Evolutionary conservation across 2,888 invertebrate species (phyloP).

Genomic region (Phasia obesa): DNA sequence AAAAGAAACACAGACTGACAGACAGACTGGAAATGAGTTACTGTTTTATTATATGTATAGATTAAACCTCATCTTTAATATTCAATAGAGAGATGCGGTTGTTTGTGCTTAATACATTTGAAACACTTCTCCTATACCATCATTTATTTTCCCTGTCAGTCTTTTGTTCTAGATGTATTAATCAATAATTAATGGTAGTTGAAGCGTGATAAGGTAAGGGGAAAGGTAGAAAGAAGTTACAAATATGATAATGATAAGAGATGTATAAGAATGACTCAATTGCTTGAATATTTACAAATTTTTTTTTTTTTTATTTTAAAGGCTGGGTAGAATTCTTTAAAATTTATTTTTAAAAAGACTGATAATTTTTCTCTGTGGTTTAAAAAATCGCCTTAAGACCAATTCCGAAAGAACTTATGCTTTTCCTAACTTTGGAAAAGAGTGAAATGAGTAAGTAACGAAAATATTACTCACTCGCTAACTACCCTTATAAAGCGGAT

Average conservation of each 20-base stretch:
- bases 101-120: neutral
- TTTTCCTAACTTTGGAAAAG: neutral
- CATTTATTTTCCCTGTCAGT: neutral
- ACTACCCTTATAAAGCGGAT: neutral
- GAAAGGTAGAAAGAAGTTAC: neutral
- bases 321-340: too few species aligned
- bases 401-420: neutral
- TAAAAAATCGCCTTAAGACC: too few species aligned
- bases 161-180: conserved; percentile 3
- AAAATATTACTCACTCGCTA: neutral
- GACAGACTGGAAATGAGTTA: too few species aligned
- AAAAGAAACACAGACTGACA: too few species aligned
- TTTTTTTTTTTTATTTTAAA: too few species aligned
- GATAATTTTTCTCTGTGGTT: neutral
- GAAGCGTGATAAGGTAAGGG: neutral
- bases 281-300: too few species aligned
- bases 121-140: neutral
- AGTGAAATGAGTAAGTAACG: neutral
- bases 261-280: neutral
- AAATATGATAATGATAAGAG: neutral
- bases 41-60: too few species aligned
- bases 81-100: conserved; percentile 7
- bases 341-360: too few species aligned
- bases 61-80: conserved; percentile 31
- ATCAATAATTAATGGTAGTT: conserved; percentile 43